A percentile compares a stretch with the other conserved stretches of the same genome.
phyloP scores from a whole-genome alignment of 2,888 invertebrate species.

The Drosophila macrospina region DNA sequence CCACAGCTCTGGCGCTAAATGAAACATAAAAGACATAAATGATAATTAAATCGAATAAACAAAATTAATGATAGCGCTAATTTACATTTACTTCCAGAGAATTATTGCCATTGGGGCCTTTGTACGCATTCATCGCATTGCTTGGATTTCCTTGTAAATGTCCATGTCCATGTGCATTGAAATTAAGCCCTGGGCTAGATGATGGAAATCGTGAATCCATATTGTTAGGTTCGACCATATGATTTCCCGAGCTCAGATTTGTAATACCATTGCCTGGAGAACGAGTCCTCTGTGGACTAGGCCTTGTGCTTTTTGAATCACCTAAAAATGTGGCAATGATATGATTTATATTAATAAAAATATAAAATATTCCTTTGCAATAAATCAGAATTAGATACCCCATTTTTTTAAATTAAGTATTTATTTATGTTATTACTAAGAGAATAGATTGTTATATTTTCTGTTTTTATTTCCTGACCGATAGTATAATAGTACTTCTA shows the following conservation, averaged over 20 bases:
- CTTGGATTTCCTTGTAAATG: conserved; percentile 65
- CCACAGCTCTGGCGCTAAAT: conserved; percentile 71
- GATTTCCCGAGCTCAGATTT: conserved; percentile 42
- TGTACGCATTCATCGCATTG: conserved; percentile 63
- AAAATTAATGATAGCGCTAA: neutral
- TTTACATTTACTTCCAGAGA: conserved; percentile 53
- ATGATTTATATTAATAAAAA: too few relatives aligned
- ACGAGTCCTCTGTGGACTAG: conserved; percentile 83
- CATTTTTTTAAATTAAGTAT: too few relatives aligned
- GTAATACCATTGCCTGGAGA: conserved; percentile 65
- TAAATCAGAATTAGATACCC: too few relatives aligned
- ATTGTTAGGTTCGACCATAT: conserved; percentile 60
- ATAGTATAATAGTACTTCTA: too few relatives aligned
- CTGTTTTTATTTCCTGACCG: too few relatives aligned
- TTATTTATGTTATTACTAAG: too few relatives aligned
- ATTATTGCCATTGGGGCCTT: conserved; percentile 60
- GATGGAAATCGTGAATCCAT: conserved; percentile 80
- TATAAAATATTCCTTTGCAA: too few relatives aligned
- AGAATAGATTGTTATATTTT: too few relatives aligned
- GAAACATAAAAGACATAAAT: neutral
- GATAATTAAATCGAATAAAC: neutral
- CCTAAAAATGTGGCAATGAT: too few relatives aligned
- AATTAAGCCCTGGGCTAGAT: conserved; percentile 83
- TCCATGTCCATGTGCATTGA: conserved; percentile 64
- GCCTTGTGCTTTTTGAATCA: conserved; percentile 84